These are phyloP conservation scores for Psephotus haematonotus DNA, from an alignment of 2,113 vertebrate genomes.

Conservation along the genomic window DNA sequence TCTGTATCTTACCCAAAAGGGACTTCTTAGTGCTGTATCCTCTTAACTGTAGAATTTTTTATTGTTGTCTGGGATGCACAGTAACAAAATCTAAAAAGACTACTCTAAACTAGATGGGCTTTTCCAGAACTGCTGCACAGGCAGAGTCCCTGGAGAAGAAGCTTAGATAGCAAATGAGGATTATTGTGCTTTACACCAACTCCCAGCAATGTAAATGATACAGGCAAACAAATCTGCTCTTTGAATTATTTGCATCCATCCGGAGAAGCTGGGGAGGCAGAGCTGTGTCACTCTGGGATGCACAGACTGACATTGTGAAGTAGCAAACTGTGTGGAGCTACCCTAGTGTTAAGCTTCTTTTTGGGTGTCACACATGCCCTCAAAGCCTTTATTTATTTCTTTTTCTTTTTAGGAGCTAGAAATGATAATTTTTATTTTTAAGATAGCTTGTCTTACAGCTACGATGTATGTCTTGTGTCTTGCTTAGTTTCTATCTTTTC, in stretches of 20 bases:
- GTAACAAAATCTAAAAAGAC: neutral
- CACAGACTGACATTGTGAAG: neutral
- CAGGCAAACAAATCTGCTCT: conserved; percentile 24
- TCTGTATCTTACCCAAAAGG: neutral
- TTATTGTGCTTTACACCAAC: conserved; percentile 40
- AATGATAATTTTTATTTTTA: neutral
- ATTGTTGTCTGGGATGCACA: neutral
- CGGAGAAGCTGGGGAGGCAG: conserved; percentile 21
- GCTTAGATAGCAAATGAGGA: conserved; percentile 12
- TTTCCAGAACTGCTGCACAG: conserved; percentile 7
- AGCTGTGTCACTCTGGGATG: neutral
- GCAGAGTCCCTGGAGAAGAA: neutral
- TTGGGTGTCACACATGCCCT: neutral
- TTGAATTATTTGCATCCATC: neutral
- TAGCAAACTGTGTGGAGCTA: neutral
- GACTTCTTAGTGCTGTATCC: neutral
- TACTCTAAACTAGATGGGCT: neutral
- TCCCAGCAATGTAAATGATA: conserved; percentile 7
- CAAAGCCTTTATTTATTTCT: neutral
- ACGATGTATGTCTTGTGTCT: neutral
- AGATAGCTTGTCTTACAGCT: neutral
- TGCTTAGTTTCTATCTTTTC: neutral
- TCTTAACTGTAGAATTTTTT: neutral
- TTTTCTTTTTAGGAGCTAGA: neutral
- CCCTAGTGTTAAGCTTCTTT: neutral